These are phyloP conservation scores for Dysmachus trigonus DNA, from an alignment of 2,888 invertebrate genomes.

Conservation along the genomic window DNA sequence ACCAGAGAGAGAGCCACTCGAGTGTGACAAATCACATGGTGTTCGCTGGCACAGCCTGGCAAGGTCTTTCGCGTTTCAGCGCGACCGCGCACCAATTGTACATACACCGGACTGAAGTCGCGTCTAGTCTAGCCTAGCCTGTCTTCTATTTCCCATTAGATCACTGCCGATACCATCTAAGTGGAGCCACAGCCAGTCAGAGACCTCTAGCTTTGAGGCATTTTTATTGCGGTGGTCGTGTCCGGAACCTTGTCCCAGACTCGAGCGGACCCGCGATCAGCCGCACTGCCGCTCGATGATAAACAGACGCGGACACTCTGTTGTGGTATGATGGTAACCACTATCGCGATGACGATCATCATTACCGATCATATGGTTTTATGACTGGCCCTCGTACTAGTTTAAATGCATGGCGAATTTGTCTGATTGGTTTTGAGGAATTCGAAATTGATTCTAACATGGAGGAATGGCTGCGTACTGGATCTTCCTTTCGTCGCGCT, in stretches of 20 bases:
- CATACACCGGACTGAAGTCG: not conserved
- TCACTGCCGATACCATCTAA: not conserved
- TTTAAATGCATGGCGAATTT: conserved; percentile 27
- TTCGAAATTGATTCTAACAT: conserved; percentile 7
- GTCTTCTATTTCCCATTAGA: not conserved
- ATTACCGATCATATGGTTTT: conserved; percentile 28
- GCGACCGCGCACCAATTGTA: not conserved
- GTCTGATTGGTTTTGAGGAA: conserved; percentile 28
- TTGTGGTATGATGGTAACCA: no score
- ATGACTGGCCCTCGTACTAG: conserved; percentile 26
- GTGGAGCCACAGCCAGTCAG: conserved; percentile 13
- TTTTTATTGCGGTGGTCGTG: conserved; percentile 29
- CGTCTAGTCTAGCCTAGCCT: not conserved
- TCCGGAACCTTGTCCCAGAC: conserved; percentile 29
- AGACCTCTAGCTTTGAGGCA: conserved; percentile 22
- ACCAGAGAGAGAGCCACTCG: conserved; percentile 29
- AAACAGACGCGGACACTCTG: not conserved
- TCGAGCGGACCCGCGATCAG: not conserved
- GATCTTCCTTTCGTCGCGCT: not conserved
- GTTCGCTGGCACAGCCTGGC: not conserved
- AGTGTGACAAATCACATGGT: conserved; percentile 33
- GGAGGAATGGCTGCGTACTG: not conserved
- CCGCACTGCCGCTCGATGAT: not conserved
- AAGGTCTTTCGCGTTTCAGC: conserved; percentile 15
- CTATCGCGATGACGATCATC: conserved; percentile 5